Evolutionary conservation across 2,113 vertebrate genomes (phyloP).

Genomic region (Eurypyga helias): DNA sequence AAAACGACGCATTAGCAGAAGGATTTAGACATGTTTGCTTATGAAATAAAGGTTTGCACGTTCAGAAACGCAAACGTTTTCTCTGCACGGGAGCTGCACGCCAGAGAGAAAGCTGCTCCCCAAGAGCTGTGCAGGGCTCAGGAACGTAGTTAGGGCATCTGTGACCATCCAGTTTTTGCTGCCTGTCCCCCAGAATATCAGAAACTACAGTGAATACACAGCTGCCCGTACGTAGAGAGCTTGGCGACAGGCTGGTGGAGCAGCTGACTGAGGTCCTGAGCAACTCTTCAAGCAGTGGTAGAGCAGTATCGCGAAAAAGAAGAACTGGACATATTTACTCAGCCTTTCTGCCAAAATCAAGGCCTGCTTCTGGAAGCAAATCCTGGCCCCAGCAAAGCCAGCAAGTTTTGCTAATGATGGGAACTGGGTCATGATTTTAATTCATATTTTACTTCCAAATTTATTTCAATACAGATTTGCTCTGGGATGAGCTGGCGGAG

Average conservation of each 20-base stretch:
- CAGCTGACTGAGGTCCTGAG: background rate
- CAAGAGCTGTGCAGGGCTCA: background rate
- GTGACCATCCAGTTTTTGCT: background rate
- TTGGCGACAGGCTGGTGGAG: background rate
- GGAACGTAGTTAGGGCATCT: background rate
- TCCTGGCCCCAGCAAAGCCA: background rate
- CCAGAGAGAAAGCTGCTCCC: background rate
- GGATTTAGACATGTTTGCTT: slow-evolving; percentile 14
- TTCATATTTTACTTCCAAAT: background rate
- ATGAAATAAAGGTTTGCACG: background rate
- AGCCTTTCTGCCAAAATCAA: background rate
- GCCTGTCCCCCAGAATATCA: background rate
- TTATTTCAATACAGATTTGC: background rate
- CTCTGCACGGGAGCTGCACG: background rate
- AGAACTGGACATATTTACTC: background rate
- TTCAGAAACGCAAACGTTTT: background rate
- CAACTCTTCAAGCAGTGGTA: background rate
- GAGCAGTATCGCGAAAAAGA: background rate
- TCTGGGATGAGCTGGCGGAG: background rate
- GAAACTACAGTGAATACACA: background rate
- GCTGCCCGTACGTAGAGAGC: background rate
- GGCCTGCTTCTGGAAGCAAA: background rate
- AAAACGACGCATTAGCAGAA: background rate
- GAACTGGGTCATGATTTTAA: background rate
- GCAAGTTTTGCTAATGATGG: background rate